phyloP scores from a whole-genome alignment of 2,888 invertebrate species.

The Dryobota labecula region DNA sequence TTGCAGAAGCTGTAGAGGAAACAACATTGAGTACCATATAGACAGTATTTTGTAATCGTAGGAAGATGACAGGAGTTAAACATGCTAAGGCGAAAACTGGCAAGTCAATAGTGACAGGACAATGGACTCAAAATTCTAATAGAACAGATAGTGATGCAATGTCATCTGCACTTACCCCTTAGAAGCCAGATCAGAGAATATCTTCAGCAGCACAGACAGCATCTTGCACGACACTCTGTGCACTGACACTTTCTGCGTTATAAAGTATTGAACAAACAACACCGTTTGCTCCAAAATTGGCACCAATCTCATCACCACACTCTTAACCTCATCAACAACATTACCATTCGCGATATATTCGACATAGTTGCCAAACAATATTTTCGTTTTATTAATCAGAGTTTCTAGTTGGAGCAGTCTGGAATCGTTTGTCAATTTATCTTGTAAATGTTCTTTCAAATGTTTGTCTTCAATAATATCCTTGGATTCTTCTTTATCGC shows the following conservation, averaged over 20 bases:
- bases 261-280: slow-evolving; percentile 94
- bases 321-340: slow-evolving; percentile 73
- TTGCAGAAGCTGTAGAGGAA: slow-evolving; percentile 95
- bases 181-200: slow-evolving; percentile 95
- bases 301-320: slow-evolving; percentile 85
- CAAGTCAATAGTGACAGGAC: too few relatives aligned
- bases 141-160: not conserved
- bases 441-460: slow-evolving; percentile 92
- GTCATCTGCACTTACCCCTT: slow-evolving; percentile 90
- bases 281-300: slow-evolving; percentile 95
- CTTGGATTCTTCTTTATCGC: slow-evolving; percentile 83
- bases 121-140: too few relatives aligned
- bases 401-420: slow-evolving; percentile 90
- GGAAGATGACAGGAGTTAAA: too few relatives aligned
- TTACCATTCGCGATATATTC: slow-evolving; percentile 78
- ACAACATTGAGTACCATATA: too few relatives aligned
- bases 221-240: slow-evolving; percentile 96
- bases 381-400: slow-evolving; percentile 82
- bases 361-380: slow-evolving; percentile 83
- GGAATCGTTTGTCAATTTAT: slow-evolving; percentile 91
- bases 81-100: too few relatives aligned
- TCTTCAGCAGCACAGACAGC: slow-evolving; percentile 94
- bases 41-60: too few relatives aligned
- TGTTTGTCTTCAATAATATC: slow-evolving; percentile 91
- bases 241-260: slow-evolving; percentile 94